A percentile compares a stretch with the other conserved stretches of the same genome.
Conservation (phyloP, 1,140 invertebrate species). For the Holcopasites calliopsidis region DNA sequence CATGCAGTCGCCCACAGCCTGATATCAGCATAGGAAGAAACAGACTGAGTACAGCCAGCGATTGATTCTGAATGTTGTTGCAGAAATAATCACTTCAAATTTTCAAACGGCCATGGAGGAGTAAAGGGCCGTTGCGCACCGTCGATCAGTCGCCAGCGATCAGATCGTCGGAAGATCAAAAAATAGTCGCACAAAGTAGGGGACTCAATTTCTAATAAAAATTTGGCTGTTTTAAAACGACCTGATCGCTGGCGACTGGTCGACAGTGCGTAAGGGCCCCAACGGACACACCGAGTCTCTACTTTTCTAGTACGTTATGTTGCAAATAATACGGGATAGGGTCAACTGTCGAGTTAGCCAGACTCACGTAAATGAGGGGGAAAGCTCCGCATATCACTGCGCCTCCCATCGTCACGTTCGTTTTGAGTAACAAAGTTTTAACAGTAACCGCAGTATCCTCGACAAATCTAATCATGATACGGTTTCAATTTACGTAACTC, state of each 20-base stretch:
- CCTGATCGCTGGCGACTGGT: no score
- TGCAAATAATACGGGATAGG: background rate
- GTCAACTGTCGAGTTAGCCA: background rate
- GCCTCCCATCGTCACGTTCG: constrained; percentile 58
- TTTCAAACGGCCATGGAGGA: no score
- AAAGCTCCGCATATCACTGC: constrained; percentile 61
- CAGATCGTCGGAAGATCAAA: no score
- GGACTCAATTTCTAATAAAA: no score
- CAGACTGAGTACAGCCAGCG: constrained; percentile 43
- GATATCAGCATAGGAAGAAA: constrained; percentile 51
- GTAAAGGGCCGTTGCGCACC: background rate
- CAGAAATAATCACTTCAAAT: background rate
- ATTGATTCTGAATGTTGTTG: constrained; percentile 54
- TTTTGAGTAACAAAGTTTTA: constrained; percentile 58
- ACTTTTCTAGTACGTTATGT: background rate
- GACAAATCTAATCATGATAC: constrained; percentile 53
- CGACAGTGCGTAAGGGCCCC: no score
- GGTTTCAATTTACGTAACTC: background rate
- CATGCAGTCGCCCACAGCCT: constrained; percentile 48
- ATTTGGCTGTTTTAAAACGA: no score
- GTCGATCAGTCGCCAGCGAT: no score
- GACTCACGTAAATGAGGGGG: constrained; percentile 63
- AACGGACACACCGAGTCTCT: background rate
- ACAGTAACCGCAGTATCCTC: constrained; percentile 41
- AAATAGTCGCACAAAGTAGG: no score